phyloP scores from a whole-genome alignment of 2,797 vertebrate species.

The Aeoliscus strigatus region DNA sequence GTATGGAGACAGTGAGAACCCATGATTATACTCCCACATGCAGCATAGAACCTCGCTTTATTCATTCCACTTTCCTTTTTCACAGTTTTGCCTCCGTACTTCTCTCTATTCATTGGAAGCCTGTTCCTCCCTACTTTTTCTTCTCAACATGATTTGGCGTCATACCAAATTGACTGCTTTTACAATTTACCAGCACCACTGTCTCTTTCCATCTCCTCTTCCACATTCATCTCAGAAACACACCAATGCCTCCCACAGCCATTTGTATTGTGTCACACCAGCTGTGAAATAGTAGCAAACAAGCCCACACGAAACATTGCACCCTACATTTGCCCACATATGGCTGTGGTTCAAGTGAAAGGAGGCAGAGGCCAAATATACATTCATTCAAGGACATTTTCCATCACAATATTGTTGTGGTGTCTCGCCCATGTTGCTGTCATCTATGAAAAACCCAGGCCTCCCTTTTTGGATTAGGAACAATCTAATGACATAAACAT shows the following conservation, averaged over 20 bases:
- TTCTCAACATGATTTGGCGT: conserved; percentile 31
- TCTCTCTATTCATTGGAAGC: conserved; percentile 20
- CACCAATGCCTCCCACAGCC: too few species aligned
- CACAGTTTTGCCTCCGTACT: conserved; percentile 7
- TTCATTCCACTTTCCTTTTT: conserved; percentile 14
- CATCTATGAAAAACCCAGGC: neutral
- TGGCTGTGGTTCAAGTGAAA: conserved; percentile 29
- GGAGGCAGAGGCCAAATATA: conserved; percentile 2
- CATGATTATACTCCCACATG: conserved; percentile 7
- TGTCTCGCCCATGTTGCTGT: neutral
- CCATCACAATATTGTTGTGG: conserved; percentile 2
- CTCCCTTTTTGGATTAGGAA: too few species aligned
- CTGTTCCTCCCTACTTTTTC: conserved; percentile 8
- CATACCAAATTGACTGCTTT: conserved; percentile 37
- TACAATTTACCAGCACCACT: conserved; percentile 25
- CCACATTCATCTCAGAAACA: conserved; percentile 12
- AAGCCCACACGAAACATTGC: too few species aligned
- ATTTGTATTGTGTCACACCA: conserved; percentile 22
- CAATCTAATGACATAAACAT: too few species aligned
- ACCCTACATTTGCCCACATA: conserved; percentile 31
- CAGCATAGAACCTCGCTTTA: conserved; percentile 12
- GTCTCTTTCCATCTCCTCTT: conserved; percentile 1
- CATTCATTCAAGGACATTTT: conserved; percentile 13
- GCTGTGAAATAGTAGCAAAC: conserved; percentile 29
- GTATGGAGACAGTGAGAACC: neutral